phyloP scores from a whole-genome alignment of 1,140 invertebrate genomes.

The Glomeris maerens region DNA sequence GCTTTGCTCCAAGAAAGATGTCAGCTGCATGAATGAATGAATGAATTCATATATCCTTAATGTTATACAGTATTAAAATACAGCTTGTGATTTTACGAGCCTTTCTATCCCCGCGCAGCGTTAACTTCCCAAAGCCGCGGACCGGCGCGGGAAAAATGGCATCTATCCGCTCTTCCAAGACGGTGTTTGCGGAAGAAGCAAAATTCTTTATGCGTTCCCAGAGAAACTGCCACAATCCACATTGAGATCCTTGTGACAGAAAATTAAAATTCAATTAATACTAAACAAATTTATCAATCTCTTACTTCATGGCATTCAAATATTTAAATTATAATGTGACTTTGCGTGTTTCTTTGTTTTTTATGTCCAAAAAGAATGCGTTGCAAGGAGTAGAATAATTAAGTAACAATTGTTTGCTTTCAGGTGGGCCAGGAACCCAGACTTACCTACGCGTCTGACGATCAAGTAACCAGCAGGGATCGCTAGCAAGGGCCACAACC shows the following conservation, averaged over 20 bases:
- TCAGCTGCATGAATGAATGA: too few species aligned
- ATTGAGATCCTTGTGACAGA: slow-evolving; percentile 21
- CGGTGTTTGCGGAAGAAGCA: slow-evolving; percentile 17
- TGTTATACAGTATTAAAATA: too few species aligned
- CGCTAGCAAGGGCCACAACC: slow-evolving; percentile 49
- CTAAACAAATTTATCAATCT: too few species aligned
- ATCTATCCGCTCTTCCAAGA: slow-evolving; percentile 24
- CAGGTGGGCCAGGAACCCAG: too few species aligned
- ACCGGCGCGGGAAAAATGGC: slow-evolving; percentile 39
- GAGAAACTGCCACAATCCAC: slow-evolving; percentile 24
- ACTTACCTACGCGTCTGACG: slow-evolving; percentile 40
- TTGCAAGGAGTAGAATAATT: too few species aligned
- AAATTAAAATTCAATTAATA: slow-evolving; percentile 7
- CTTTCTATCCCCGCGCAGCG: slow-evolving; percentile 44
- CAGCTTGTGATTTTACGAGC: too few species aligned
- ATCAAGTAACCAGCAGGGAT: slow-evolving; percentile 48
- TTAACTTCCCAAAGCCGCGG: slow-evolving; percentile 33
- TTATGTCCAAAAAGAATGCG: too few species aligned
- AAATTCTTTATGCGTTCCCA: slow-evolving; percentile 16
- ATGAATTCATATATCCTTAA: too few species aligned
- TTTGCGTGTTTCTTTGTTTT: too few species aligned
- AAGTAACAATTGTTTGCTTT: too few species aligned
- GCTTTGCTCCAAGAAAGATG: slow-evolving; percentile 29
- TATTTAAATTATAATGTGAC: too few species aligned
- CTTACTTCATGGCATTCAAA: too few species aligned